These are phyloP conservation scores for Xiphias gladius DNA, from an alignment of 2,113 vertebrate genomes.

Conservation along the genomic window DNA sequence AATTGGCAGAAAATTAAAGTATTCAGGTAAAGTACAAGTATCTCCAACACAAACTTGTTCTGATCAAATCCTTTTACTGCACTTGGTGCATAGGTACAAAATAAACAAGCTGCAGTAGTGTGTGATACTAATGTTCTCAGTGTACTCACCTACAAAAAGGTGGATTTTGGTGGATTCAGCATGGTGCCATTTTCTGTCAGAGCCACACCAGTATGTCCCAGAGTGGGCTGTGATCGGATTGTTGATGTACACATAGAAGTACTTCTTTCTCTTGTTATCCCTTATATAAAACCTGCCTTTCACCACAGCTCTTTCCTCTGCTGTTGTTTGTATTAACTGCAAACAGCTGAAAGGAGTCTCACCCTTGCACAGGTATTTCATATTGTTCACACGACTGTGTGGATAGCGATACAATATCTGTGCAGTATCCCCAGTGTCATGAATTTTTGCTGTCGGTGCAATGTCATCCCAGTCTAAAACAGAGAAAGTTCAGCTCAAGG, in stretches of 20 bases:
- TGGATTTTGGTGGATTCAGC: background rate
- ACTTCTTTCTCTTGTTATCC: slow-evolving; percentile 10
- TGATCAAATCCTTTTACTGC: background rate
- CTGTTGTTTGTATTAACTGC: slow-evolving; percentile 6
- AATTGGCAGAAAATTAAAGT: too few species aligned
- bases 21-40: too few species aligned
- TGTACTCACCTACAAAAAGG: slow-evolving; percentile 28
- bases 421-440: fast-evolving
- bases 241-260: slow-evolving; percentile 51
- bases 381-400: background rate
- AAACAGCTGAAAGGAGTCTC: slow-evolving; percentile 6
- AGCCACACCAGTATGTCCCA: slow-evolving; percentile 71
- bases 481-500: slow-evolving; percentile 1
- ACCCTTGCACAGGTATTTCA: slow-evolving; percentile 57
- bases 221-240: slow-evolving; percentile 42
- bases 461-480: slow-evolving; percentile 34
- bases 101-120: too few species aligned
- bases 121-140: background rate
- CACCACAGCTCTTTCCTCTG: fast-evolving
- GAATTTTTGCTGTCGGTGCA: fast-evolving
- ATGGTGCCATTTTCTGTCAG: background rate
- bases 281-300: slow-evolving; percentile 36
- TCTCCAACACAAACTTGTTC: background rate
- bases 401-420: slow-evolving; percentile 3
- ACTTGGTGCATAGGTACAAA: background rate